A percentile compares a stretch with the other conserved stretches of the same genome.
Conservation (phyloP, 1,140 invertebrate genomes). For the Hesperophylax magnus region DNA sequence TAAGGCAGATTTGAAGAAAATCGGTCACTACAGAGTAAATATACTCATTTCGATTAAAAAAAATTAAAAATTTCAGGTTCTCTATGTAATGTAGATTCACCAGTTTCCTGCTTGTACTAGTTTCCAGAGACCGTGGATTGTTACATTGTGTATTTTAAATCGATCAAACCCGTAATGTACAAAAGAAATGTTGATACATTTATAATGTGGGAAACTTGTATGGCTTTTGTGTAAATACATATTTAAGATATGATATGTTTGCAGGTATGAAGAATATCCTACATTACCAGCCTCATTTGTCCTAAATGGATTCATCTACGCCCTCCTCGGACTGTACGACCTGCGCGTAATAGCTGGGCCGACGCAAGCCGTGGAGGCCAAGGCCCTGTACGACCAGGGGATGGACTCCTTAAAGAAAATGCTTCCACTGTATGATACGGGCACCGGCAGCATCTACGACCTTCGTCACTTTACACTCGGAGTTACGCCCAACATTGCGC, state of each 20-base stretch:
- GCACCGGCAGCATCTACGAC: conserved; percentile 97
- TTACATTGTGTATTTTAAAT: no score
- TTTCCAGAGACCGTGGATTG: no score
- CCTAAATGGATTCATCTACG: conserved; percentile 99
- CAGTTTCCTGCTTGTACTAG: no score
- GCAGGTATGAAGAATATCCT: conserved; percentile 98
- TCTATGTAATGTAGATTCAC: no score
- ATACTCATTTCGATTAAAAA: no score
- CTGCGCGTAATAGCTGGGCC: conserved; percentile 78
- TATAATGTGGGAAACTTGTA: no score
- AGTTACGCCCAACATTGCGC: conserved; percentile 90
- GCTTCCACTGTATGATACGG: conserved; percentile 94
- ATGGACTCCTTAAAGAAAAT: conserved; percentile 91
- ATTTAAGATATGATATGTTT: no score
- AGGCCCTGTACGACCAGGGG: conserved; percentile 86
- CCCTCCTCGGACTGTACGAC: conserved; percentile 96
- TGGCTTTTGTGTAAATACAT: not conserved
- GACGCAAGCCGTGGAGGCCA: conserved; percentile 77
- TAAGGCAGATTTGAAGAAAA: no score
- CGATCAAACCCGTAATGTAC: no score
- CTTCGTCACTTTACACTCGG: conserved; percentile 92
- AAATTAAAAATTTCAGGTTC: no score
- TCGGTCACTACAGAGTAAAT: no score
- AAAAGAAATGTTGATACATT: no score
- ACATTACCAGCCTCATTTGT: conserved; percentile 96